Base-by-base conservation (phyloP, 1,140 invertebrate species). In the Drosophila sproati region DNA sequence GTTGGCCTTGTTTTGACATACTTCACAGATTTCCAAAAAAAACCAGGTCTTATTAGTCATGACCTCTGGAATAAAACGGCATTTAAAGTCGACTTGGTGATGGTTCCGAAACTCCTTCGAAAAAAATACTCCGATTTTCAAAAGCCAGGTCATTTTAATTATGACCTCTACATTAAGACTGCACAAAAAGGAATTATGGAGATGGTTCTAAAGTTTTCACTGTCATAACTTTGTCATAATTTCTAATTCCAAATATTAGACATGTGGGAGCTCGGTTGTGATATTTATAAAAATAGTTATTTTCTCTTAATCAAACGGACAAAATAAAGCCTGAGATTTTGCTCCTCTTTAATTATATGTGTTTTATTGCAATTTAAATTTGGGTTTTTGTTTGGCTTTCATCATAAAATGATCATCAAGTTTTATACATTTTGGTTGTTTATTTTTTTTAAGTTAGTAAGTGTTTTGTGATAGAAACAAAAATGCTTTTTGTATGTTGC, bases 341-440 rank as follows among this genome's bases (percentile, higher is more conserved):
- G 10, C 10, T 43, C 7, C 37, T 7, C 7, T 10, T 39, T 8
- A 3, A 8, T 39, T 43, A 3, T 0, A 43, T 43, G 10, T n/a
- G 54, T 48, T 62, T 20, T 47, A 51, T 39, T 59, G 41, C 77
- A 61, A 73, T 52, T 69, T 47, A 63, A 59, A 70, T 55, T 63
- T 41, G 12, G 43, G 28, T 77, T 63, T 82, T 83, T 73, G 76
- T 69, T 83, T 82, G 68, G 34, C 51, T 69, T 77, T 39, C 62
- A 77, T 80, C 69, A 77, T 80, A 77, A 80, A 80, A 80, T 66
- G 66, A 54, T 80, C 80, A 77, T 80, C 60, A 35, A 85, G 73
- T 72, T 76, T 66, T 57, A 60, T n/a, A 31, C 48, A 70, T 82
- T 60, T 71, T 75, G 47, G 45, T 32, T 64, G 52, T 32, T 3